phyloP scores from a whole-genome alignment of 2,888 invertebrate genomes.

The Eristalis pertinax region DNA sequence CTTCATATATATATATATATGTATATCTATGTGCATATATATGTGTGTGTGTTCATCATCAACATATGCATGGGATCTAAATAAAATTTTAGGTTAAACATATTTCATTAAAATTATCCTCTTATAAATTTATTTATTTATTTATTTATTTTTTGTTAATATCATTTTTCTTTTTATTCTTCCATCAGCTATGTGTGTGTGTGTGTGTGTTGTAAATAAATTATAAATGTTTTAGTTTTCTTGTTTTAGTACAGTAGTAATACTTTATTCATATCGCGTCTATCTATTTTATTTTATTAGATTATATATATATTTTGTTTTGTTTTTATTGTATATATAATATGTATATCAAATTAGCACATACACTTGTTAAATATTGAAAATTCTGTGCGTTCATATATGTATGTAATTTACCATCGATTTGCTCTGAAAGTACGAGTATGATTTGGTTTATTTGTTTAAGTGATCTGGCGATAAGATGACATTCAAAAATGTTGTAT shows the following conservation, averaged over 20 bases:
- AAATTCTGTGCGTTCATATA: constrained; percentile 26
- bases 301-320: constrained; percentile 2
- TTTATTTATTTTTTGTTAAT: constrained; percentile 12
- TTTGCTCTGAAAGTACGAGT: not conserved
- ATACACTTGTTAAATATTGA: constrained; percentile 17
- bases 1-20: not conserved
- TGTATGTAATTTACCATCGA: constrained; percentile 4
- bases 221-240: constrained; percentile 35
- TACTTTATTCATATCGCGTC: constrained; percentile 52
- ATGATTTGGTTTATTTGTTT: not conserved
- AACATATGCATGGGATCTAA: not conserved
- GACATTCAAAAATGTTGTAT: not conserved
- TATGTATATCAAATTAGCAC: constrained; percentile 11
- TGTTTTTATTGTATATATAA: constrained; percentile 3
- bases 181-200: not conserved
- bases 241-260: constrained; percentile 29
- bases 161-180: not conserved
- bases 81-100: constrained; percentile 25
- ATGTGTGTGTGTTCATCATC: not conserved
- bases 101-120: constrained; percentile 6
- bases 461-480: not conserved
- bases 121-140: constrained; percentile 30
- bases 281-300: constrained; percentile 36
- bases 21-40: constrained; percentile 9
- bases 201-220: constrained; percentile 54